phyloP scores from a whole-genome alignment of 2,797 vertebrate species.

The Ambastaia sidthimunki region DNA sequence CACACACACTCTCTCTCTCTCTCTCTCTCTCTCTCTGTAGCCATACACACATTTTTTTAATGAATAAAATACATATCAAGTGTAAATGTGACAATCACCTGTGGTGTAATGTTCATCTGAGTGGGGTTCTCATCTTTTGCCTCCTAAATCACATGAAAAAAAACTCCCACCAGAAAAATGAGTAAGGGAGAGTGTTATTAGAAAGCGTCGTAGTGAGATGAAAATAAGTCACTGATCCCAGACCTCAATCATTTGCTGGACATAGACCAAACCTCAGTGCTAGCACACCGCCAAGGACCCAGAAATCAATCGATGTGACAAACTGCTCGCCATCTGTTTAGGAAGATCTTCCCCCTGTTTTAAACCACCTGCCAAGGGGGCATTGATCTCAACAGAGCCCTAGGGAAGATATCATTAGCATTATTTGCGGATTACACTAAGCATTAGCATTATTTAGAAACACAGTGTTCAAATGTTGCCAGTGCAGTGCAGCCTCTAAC shows the following conservation, averaged over 20 bases:
- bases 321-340: slow-evolving; percentile 62
- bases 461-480: neutral
- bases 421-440: slow-evolving; percentile 27
- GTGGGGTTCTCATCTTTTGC: slow-evolving; percentile 39
- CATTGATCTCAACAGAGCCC: slow-evolving; percentile 59
- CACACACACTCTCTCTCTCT: too few relatives aligned
- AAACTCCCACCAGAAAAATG: too few relatives aligned
- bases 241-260: slow-evolving; percentile 56
- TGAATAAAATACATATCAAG: slow-evolving; percentile 45
- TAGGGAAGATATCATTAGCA: slow-evolving; percentile 57
- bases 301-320: slow-evolving; percentile 63
- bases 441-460: slow-evolving; percentile 26
- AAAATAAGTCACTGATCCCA: slow-evolving; percentile 50
- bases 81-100: slow-evolving; percentile 36
- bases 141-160: slow-evolving; percentile 36
- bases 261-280: slow-evolving; percentile 50
- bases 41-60: slow-evolving; percentile 9
- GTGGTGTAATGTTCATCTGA: slow-evolving; percentile 28
- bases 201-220: slow-evolving; percentile 36
- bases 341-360: slow-evolving; percentile 46
- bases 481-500: neutral
- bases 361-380: slow-evolving; percentile 48
- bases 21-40: neutral
- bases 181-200: slow-evolving; percentile 18
- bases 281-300: slow-evolving; percentile 42